Conservation (phyloP, 1,140 invertebrate species). For the Drosophila prosaltans region DNA sequence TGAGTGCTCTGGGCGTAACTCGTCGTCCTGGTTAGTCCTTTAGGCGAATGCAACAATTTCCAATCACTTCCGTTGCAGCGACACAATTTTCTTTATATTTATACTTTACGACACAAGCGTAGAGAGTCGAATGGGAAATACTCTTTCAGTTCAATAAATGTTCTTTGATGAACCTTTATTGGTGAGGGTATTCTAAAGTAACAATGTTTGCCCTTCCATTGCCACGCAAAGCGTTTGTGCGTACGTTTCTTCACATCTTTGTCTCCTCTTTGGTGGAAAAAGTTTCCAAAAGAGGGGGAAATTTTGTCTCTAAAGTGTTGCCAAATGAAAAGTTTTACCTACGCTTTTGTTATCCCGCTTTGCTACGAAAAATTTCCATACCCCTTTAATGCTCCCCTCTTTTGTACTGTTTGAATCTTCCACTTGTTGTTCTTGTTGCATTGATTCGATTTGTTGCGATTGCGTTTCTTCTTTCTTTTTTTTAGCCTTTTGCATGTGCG, state of each 20-base stretch:
- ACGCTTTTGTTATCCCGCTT: constrained; percentile 31
- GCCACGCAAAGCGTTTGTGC: constrained; percentile 22
- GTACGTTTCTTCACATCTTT: not conserved
- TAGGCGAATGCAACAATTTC: constrained; percentile 75
- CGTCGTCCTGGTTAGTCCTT: constrained; percentile 32
- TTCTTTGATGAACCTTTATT: not conserved
- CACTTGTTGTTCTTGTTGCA: constrained; percentile 49
- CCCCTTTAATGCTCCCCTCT: constrained; percentile 9
- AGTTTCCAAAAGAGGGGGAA: constrained; percentile 9
- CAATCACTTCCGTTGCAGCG: constrained; percentile 79
- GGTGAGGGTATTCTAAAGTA: constrained; percentile 26
- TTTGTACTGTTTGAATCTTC: constrained; percentile 17
- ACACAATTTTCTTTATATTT: constrained; percentile 77
- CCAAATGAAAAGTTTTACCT: constrained; percentile 71
- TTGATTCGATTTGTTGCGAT: constrained; percentile 80
- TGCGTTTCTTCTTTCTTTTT: constrained; percentile 45
- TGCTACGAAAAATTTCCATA: not conserved
- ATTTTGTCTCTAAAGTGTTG: constrained; percentile 64
- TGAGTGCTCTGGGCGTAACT: constrained; percentile 54
- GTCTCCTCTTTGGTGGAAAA: constrained; percentile 28
- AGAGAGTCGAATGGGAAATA: not conserved
- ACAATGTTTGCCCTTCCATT: not conserved
- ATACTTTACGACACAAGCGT: constrained; percentile 58
- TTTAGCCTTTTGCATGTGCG: constrained; percentile 79
- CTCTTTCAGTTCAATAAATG: not conserved